Base-by-base conservation (phyloP, 1,140 invertebrate species). In the Zophobas atratus region DNA sequence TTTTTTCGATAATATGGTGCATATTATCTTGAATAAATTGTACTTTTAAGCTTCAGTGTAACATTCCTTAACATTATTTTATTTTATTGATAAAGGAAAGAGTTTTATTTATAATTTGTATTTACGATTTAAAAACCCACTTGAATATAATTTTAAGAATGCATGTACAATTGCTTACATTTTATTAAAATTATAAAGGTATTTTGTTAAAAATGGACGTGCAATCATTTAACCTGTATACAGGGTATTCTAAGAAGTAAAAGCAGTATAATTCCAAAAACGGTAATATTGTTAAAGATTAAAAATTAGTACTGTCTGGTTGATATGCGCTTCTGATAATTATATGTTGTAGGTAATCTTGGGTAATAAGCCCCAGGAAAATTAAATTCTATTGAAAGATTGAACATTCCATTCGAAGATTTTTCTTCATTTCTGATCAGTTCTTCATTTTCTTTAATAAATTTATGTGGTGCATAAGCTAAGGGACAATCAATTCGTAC, bases 341-440 rank as follows among this genome's bases (percentile, higher is more conserved):
- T 46, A 55, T 80, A 82, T 36, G 49, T 74, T n/a, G 79, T 76
- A 32, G 82, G 81, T 55, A 84, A 71, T 32, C 81, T 60, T 3
- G 79, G 77, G 34, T 84, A 82, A 49, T 77, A 56, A 36, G 81
- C 81, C 33, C 82, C 81, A 36, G 71, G 77, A 77, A 80, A 84
- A 70, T 81, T 76, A 63, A 84, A 83, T 49, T 75, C 71, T 56
- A 67, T n/a, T 38, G 41, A 57, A 77, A 77, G 41, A 70, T 77
- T 70, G 34, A 41, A 55, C 70, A 70, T 51, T 57, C 75, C 35
- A 41, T n/a, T 34, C 4, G 49, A 35, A 38, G 43, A 51, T 43
- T 77, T 49, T 75, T 77, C 35, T 67, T 70, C 32, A 75, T 6
- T 33, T 75, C 57, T 8, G 6, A 49, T 39, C 51, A 38, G 1